These are phyloP conservation scores for Anseranas semipalmata DNA, from an alignment of 2,113 vertebrate genomes.

Conservation along the genomic window DNA sequence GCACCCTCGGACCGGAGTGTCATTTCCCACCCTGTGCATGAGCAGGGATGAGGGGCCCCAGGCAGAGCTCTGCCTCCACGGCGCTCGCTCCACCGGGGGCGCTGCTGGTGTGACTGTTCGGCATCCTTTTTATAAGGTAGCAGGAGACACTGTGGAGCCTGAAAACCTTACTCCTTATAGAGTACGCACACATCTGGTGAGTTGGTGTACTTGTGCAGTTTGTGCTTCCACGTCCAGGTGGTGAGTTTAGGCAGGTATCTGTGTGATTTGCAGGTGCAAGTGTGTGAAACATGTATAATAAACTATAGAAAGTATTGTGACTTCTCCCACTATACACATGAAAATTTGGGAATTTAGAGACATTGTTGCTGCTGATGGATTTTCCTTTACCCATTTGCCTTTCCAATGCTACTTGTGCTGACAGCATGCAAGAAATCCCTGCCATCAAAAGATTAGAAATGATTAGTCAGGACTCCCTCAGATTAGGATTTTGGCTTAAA, in stretches of 20 bases:
- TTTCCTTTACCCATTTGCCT: not conserved
- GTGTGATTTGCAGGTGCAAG: not conserved
- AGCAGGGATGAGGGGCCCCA: no score
- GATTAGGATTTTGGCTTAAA: not conserved
- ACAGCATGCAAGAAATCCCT: not conserved
- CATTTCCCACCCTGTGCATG: not conserved
- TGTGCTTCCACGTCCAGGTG: accelerated
- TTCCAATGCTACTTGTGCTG: not conserved
- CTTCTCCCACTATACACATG: not conserved
- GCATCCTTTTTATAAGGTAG: no score
- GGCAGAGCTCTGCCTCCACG: no score
- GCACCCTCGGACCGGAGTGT: not conserved
- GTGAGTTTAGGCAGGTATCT: no score
- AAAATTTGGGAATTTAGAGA: not conserved
- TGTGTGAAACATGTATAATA: not conserved
- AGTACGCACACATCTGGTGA: no score
- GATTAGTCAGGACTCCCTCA: not conserved
- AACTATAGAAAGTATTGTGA: not conserved
- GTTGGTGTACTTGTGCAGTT: no score
- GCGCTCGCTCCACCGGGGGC: no score
- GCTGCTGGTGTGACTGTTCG: no score
- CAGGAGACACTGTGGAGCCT: no score
- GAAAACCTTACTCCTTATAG: no score
- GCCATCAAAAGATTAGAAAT: not conserved
- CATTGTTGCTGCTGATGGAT: not conserved